These are phyloP conservation scores for Spicauda simplicius DNA, from an alignment of 2,888 invertebrate genomes.

Conservation along the genomic window DNA sequence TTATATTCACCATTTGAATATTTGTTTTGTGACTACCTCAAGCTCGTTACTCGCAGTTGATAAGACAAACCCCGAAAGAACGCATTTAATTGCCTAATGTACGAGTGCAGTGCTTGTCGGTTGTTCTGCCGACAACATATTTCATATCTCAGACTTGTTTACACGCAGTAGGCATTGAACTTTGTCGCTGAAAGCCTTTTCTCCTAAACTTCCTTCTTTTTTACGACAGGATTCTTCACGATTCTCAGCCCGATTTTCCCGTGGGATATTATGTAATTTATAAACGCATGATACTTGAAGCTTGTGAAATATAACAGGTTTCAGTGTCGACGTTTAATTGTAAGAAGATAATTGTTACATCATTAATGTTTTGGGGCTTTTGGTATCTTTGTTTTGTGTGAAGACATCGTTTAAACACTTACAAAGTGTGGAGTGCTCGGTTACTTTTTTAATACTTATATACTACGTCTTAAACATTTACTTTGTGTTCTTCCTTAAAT, in stretches of 20 bases:
- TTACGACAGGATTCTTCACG: constrained; percentile 25
- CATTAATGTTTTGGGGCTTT: constrained; percentile 6
- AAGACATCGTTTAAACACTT: not conserved
- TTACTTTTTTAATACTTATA: not conserved
- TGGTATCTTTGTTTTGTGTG: constrained; percentile 4
- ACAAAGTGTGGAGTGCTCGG: not conserved
- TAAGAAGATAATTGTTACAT: constrained; percentile 8
- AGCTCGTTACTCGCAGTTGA: constrained; percentile 1
- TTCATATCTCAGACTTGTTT: constrained; percentile 34
- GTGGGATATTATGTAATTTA: constrained; percentile 35
- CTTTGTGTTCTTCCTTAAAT: not conserved
- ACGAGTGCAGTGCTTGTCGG: constrained; percentile 15
- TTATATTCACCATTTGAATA: no score
- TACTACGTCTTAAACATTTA: no score
- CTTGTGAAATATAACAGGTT: constrained; percentile 22
- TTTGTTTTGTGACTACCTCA: not conserved
- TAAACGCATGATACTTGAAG: constrained; percentile 12
- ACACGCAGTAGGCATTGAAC: constrained; percentile 35
- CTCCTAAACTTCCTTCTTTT: constrained; percentile 36
- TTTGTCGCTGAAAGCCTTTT: constrained; percentile 34
- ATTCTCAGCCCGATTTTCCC: constrained; percentile 29
- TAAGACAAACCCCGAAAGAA: constrained; percentile 24
- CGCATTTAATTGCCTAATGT: constrained; percentile 35
- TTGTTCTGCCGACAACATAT: constrained; percentile 32
- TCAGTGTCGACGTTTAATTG: constrained; percentile 1